Evolutionary conservation across 2,113 vertebrate genomes (phyloP).

Genomic region (Dasyurus viverrinus): DNA sequence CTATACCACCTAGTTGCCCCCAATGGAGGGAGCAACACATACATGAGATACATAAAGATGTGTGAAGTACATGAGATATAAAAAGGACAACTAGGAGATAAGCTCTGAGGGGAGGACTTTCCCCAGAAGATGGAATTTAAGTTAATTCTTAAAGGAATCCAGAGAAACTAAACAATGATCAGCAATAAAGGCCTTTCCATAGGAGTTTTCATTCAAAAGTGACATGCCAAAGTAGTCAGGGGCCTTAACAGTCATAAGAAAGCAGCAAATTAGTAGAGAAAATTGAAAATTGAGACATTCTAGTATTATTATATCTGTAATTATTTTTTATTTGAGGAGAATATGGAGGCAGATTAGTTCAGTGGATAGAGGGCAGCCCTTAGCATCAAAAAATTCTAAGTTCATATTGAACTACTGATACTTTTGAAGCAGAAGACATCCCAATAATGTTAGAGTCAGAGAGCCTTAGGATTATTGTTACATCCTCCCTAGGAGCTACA

Average conservation of each 20-base stretch:
- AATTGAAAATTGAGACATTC: not conserved
- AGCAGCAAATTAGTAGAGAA: not conserved
- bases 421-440: too few species aligned
- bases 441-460: too few species aligned
- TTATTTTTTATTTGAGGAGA: not conserved
- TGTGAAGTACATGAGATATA: not conserved
- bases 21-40: not conserved
- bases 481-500: too few species aligned
- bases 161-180: not conserved
- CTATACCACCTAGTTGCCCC: not conserved
- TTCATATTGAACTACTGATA: not conserved
- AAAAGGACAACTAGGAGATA: not conserved
- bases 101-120: not conserved
- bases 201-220: not conserved
- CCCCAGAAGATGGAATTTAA: not conserved
- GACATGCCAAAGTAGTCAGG: not conserved
- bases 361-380: not conserved
- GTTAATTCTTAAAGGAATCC: not conserved
- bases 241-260: not conserved
- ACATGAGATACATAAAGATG: not conserved
- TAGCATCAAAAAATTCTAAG: not conserved
- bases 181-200: not conserved
- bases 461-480: too few species aligned
- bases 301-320: not conserved
- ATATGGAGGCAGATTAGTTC: not conserved